Conservation (phyloP, 2,113 vertebrate genomes). For the Chinchilla lanigera region DNA sequence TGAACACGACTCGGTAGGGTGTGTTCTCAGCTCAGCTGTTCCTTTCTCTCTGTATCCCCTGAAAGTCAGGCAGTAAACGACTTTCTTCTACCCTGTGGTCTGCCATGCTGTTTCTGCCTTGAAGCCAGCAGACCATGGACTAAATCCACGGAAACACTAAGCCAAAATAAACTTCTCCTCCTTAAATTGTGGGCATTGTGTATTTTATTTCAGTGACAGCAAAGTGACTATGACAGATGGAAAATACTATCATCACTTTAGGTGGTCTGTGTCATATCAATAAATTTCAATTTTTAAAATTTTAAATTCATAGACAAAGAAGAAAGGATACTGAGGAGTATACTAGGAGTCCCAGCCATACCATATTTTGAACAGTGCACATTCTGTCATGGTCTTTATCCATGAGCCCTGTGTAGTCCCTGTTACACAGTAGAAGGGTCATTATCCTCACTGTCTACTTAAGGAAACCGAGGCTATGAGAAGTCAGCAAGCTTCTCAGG, state of each 20-base stretch:
- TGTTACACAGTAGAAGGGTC: background rate
- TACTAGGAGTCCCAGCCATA: background rate
- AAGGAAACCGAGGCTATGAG: background rate
- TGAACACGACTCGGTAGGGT: no score
- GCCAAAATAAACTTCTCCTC: background rate
- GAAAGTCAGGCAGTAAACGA: no score
- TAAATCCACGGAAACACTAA: background rate
- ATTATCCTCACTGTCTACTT: no score
- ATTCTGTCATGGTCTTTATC: background rate
- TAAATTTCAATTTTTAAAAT: background rate
- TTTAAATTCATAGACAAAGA: background rate
- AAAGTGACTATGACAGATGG: background rate
- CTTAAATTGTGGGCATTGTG: background rate
- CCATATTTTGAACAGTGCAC: background rate
- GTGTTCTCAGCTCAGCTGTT: no score
- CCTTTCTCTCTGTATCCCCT: no score
- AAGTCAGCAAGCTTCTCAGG: background rate
- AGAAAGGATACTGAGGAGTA: background rate
- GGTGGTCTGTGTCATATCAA: background rate
- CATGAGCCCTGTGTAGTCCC: background rate
- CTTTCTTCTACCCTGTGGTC: no score
- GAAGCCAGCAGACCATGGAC: no score
- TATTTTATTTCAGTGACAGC: background rate
- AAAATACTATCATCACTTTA: background rate
- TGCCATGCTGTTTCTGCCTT: no score